phyloP scores from a whole-genome alignment of 1,140 invertebrate genomes.

The Littorina saxatilis region DNA sequence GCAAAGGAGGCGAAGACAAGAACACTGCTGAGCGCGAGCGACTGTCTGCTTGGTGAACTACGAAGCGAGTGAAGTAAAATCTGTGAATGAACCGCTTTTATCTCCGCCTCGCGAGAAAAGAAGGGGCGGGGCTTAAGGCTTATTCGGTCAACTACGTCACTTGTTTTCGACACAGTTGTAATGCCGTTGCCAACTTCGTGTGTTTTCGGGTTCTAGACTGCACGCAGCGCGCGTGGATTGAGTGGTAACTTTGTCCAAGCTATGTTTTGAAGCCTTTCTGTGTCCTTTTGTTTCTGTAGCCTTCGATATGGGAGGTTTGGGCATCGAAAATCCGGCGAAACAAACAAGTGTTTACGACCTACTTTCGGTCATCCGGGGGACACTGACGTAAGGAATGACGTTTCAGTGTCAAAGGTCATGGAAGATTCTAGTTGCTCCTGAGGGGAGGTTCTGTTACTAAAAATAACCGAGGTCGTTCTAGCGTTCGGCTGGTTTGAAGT shows the following conservation, averaged over 20 bases:
- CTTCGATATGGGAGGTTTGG: background rate
- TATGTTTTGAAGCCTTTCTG: no score
- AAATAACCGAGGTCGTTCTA: no score
- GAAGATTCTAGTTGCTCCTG: background rate
- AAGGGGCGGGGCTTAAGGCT: constrained; percentile 12
- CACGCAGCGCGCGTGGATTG: background rate
- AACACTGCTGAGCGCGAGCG: background rate
- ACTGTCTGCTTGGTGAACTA: no score
- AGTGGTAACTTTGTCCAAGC: background rate
- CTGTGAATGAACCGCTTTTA: constrained; percentile 9
- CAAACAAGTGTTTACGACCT: background rate
- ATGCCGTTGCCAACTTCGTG: background rate
- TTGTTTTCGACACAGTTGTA: constrained; percentile 5
- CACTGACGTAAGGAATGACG: constrained; percentile 21
- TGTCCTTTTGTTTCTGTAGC: background rate
- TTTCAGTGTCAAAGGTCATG: constrained; percentile 31
- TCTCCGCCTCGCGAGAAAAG: constrained; percentile 25
- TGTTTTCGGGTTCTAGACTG: background rate
- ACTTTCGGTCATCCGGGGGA: background rate
- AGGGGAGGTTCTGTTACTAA: no score
- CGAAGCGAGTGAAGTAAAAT: background rate
- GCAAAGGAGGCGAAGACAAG: background rate
- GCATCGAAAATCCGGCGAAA: background rate
- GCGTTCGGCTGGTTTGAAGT: no score
- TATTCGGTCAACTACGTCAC: constrained; percentile 32